Evolutionary conservation across 2,797 vertebrate species (phyloP).

Genomic region (Setipinna tenuifilis): DNA sequence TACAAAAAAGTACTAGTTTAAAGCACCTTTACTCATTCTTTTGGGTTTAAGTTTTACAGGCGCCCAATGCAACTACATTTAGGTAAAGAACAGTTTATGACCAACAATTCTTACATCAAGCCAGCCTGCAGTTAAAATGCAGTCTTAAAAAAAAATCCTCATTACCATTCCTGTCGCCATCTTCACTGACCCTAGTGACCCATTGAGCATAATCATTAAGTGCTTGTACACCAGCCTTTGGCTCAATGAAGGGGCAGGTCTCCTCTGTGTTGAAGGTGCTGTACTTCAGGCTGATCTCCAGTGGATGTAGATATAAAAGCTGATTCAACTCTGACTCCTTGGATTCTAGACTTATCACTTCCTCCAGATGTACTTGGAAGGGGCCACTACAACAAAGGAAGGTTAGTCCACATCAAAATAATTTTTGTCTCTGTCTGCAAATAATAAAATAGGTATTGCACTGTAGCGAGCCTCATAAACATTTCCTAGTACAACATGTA

Average conservation of each 20-base stretch:
- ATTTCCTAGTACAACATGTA: not conserved
- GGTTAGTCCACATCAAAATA: not conserved
- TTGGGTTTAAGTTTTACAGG: too few relatives aligned
- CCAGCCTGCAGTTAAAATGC: too few relatives aligned
- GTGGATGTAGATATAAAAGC: conserved; percentile 77
- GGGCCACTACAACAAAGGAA: conserved; percentile 61
- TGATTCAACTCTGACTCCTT: conserved; percentile 64
- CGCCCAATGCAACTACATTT: too few relatives aligned
- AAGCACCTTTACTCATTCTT: too few relatives aligned
- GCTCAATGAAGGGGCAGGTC: conserved; percentile 81
- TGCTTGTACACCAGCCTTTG: conserved; percentile 80
- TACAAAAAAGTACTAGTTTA: too few relatives aligned
- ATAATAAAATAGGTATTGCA: too few relatives aligned
- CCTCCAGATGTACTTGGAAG: conserved; percentile 89
- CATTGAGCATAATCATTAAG: conserved; percentile 90
- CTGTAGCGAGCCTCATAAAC: not conserved
- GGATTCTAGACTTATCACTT: conserved; percentile 75
- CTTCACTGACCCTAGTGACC: conserved; percentile 70
- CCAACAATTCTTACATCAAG: too few relatives aligned
- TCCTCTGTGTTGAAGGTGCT: conserved; percentile 79
- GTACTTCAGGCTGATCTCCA: conserved; percentile 90
- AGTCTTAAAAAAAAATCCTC: too few relatives aligned
- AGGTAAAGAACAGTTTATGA: too few relatives aligned
- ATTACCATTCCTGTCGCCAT: conserved; percentile 72
- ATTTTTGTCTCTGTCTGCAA: too few relatives aligned